Base-by-base conservation (phyloP, 2,888 invertebrate species). In the Sussaba pulchella region DNA sequence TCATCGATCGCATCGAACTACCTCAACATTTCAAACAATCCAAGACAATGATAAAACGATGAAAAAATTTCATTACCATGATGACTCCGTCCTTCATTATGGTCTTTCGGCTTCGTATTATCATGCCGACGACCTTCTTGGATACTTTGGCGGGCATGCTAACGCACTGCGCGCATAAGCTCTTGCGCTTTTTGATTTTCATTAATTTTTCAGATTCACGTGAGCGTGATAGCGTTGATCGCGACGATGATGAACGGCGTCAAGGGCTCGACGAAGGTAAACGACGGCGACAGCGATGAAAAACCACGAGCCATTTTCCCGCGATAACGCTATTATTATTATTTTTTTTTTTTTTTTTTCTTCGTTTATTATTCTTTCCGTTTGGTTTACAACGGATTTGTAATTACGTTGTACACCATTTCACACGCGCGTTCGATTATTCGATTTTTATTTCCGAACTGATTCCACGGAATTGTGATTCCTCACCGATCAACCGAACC, bases 21-120 rank as follows among this genome's bases (percentile, higher is more conserved):
- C 2, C 31, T 6, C 6, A 31, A 31, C 2, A 31, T 5, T 31
- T 5, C 2, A 31, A 31, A 31, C 31, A 31, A 31, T 31, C 4
- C 31, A 31, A 50, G 19, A 21, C 21, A 19, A n/a, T n/a, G n/a
- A 54, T 6, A 64, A 57, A 66, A 45, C 14, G 54, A 66, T 21
- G 54, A 19, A 45, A 17, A 59, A 61, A 83, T 92, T 94, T 94
- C 79, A 70, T 85, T 95, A 96, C 96, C 93, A 97, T 97, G 93
- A 97, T 96, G 91, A 97, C 96, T 92, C 96, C 96, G 94, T 97
- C 97, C 94, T 97, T 97, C 93, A 96, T 95, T 92, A 97, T 96
- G 92, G 96, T 95, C 94, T 96, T 96, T 93, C 97, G 95, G 93
- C 96, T 97, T 92, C 97, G 94, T 93, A 96, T 96, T 92, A 96